Evolutionary conservation across 2,888 invertebrate genomes (phyloP), one percentile per base, ranked within the genome.

Genomic region (Drosophila robusta): DNA sequence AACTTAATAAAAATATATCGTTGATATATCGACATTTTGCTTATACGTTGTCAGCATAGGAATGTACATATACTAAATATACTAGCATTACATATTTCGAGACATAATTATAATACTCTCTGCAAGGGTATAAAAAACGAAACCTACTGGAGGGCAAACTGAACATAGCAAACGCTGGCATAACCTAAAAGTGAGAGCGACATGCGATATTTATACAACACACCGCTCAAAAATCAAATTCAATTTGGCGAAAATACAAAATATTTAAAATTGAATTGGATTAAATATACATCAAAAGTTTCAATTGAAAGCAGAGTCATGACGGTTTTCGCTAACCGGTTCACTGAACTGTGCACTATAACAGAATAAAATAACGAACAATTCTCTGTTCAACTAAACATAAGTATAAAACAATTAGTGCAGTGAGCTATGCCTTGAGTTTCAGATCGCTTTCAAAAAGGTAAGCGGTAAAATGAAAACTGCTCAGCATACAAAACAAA

Each of bases 181-280:
- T 39, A 41, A 56, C 41, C 38, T 45, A 44, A 69, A 69, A 69
- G 75, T 69, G 56, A 79, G 79, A 69, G 75, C 52, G 36, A 26
- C 52, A 39, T 44, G 29, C 16, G 22, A 51, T 63, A 56, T 51
- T 18, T 44, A 32, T 46, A 16, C 12, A 32, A 36, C 7, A 36
- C 24, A 11, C 14, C 4, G 16, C 42, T 12, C 8, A 38, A 26
- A 34, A 34, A 26, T 34, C 8, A 51, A 36, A 52, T 60, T 32
- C 32, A 18, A 4, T 57, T 69, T 11, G 9, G 12, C 26, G n/a
- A 32, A 11, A 32, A 11, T 29, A 11, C 11, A 32, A 32, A 11
- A 32, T 32, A 11, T 32, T 32, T 32, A 32, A 32, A 32, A 32
- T 29, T 29, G 8, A 7, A 29, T 29, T 8, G 29, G 8, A 29